phyloP scores from a whole-genome alignment of 2,888 invertebrate genomes.

The Plagiodera versicolora region DNA sequence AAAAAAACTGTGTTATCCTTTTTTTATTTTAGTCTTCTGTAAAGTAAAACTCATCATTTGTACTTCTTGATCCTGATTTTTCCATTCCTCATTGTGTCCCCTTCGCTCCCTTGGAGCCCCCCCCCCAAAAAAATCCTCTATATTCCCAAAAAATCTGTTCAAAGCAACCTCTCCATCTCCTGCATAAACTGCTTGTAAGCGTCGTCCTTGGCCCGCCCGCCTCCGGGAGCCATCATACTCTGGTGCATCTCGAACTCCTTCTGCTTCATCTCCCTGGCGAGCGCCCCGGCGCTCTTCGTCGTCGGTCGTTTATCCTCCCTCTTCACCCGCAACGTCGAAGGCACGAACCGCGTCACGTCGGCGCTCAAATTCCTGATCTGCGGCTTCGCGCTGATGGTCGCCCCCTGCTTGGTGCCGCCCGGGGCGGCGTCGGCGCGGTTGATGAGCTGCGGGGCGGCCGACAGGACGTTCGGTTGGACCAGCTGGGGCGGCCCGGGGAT shows the following conservation, averaged over 20 bases:
- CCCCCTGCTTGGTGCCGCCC: constrained; percentile 57
- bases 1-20: too few species aligned
- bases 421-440: constrained; percentile 58
- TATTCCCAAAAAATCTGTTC: too few species aligned
- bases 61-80: too few species aligned
- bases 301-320: constrained; percentile 75
- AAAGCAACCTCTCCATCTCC: constrained; percentile 94
- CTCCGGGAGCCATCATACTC: constrained; percentile 40
- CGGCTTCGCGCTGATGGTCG: constrained; percentile 93
- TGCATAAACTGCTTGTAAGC: constrained; percentile 99
- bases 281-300: constrained; percentile 60
- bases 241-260: constrained; percentile 43
- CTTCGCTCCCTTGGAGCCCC: too few species aligned
- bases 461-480: constrained; percentile 67
- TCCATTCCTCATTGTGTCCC: too few species aligned
- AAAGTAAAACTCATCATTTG: too few species aligned
- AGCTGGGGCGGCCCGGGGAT: constrained; percentile 47
- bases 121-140: too few species aligned
- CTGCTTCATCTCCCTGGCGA: constrained; percentile 59
- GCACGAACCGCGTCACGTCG: constrained; percentile 94
- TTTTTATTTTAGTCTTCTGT: too few species aligned
- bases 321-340: constrained; percentile 89
- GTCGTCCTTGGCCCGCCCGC: constrained; percentile 80
- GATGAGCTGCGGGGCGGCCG: constrained; percentile 81
- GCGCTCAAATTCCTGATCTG: constrained; percentile 91